Conservation (phyloP, 1,140 invertebrate genomes). For the Tetragnatha versicolor region DNA sequence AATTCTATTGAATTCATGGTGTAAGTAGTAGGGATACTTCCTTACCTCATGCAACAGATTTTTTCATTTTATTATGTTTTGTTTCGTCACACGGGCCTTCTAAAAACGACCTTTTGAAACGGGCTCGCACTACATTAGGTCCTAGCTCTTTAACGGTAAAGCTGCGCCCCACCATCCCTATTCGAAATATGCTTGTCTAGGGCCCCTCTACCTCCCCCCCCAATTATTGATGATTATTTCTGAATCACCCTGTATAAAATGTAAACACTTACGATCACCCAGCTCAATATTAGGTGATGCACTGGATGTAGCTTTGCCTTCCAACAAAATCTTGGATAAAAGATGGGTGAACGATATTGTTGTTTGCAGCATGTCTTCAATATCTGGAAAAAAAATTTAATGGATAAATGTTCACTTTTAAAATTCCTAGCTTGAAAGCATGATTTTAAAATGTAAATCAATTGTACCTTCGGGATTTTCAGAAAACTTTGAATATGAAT, state of each 20-base stretch:
- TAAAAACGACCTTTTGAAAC: too few relatives aligned
- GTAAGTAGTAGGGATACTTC: too few relatives aligned
- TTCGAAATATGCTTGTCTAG: too few relatives aligned
- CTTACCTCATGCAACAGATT: too few relatives aligned
- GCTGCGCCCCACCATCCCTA: too few relatives aligned
- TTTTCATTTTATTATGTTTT: too few relatives aligned
- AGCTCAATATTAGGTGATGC: constrained; percentile 76
- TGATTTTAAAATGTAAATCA: constrained; percentile 63
- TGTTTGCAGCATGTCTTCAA: constrained; percentile 51
- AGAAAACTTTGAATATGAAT: constrained; percentile 22
- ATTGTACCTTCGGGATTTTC: constrained; percentile 28
- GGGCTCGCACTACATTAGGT: too few relatives aligned
- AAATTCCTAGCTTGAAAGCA: constrained; percentile 67
- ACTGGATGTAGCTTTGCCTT: constrained; percentile 76
- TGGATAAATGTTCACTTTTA: background rate
- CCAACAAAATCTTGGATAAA: constrained; percentile 71
- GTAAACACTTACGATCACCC: constrained; percentile 72
- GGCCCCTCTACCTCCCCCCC: too few relatives aligned
- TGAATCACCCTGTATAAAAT: background rate
- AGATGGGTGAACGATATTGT: constrained; percentile 66
- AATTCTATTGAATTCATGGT: too few relatives aligned
- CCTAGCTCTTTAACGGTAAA: too few relatives aligned
- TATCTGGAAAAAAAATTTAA: constrained; percentile 41
- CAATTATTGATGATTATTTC: background rate
- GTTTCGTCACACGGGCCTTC: too few relatives aligned